Percentiles rank a stretch among this genome's conserved stretches.
These are phyloP conservation scores for Melanaphis sacchari DNA, from an alignment of 1,140 invertebrate species.

Conservation along the genomic window DNA sequence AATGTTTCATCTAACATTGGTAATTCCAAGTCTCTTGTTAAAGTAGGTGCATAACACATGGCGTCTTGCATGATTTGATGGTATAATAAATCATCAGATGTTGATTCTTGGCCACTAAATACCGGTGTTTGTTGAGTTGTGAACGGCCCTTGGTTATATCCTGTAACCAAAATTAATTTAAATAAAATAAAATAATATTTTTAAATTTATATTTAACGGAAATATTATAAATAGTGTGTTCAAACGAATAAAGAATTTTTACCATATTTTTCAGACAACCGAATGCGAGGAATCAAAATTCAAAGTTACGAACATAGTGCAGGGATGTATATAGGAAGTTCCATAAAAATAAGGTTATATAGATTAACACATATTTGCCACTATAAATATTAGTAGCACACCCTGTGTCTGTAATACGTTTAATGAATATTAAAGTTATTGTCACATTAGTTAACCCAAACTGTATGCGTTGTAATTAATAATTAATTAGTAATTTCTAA, in stretches of 20 bases:
- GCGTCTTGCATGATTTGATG: conserved; percentile 61
- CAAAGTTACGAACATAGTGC: neutral
- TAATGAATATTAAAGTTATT: neutral
- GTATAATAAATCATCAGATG: conserved; percentile 60
- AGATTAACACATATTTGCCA: neutral
- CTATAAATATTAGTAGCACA: neutral
- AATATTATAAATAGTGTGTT: neutral
- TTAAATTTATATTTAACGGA: neutral
- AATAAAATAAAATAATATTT: neutral
- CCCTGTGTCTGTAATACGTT: neutral
- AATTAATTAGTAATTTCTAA: neutral
- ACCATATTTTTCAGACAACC: neutral
- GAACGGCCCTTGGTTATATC: conserved; percentile 46
- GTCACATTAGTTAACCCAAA: neutral
- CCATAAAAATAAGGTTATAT: neutral
- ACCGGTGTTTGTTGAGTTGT: conserved; percentile 53
- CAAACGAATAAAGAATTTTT: neutral
- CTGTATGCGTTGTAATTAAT: neutral
- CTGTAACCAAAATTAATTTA: neutral
- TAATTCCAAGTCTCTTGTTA: conserved; percentile 59
- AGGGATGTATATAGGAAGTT: neutral
- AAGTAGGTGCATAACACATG: conserved; percentile 60
- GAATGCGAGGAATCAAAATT: neutral
- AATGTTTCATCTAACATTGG: conserved; percentile 60
- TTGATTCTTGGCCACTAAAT: conserved; percentile 43